phyloP scores from a whole-genome alignment of 2,888 invertebrate genomes.

The Liodrosophila aerea region DNA sequence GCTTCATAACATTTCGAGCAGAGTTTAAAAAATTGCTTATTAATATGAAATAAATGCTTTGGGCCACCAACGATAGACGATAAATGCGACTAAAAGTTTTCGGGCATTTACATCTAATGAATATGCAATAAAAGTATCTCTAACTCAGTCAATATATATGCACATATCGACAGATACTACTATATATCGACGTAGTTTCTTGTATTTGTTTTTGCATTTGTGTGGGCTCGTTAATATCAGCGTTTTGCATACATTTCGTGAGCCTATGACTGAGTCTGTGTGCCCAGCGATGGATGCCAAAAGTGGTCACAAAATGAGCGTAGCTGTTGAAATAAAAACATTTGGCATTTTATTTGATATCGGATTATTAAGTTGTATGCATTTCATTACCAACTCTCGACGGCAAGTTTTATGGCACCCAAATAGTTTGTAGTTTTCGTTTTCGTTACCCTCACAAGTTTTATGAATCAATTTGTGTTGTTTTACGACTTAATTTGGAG shows the following conservation, averaged over 20 bases:
- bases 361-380: conserved; percentile 73
- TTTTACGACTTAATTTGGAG: conserved; percentile 57
- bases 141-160: conserved; percentile 2
- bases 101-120: conserved; percentile 71
- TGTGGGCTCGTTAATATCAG: conserved; percentile 64
- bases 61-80: conserved; percentile 72
- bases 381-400: conserved; percentile 58
- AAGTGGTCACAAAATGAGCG: conserved; percentile 57
- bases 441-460: conserved; percentile 30
- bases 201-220: conserved; percentile 30
- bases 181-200: background rate
- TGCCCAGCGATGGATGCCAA: conserved; percentile 21
- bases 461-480: conserved; percentile 61
- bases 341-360: conserved; percentile 74
- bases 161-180: conserved; percentile 2
- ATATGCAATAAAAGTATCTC: conserved; percentile 49
- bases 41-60: conserved; percentile 70
- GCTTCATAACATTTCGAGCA: conserved; percentile 64
- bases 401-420: conserved; percentile 24
- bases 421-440: conserved; percentile 20
- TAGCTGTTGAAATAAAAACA: conserved; percentile 75
- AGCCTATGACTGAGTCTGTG: conserved; percentile 15
- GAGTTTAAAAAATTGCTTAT: conserved; percentile 69
- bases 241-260: conserved; percentile 51
- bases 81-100: conserved; percentile 69